A percentile compares a stretch with the other conserved stretches of the same genome.
phyloP scores from a whole-genome alignment of 2,113 vertebrate genomes.

The Phasianus colchicus region DNA sequence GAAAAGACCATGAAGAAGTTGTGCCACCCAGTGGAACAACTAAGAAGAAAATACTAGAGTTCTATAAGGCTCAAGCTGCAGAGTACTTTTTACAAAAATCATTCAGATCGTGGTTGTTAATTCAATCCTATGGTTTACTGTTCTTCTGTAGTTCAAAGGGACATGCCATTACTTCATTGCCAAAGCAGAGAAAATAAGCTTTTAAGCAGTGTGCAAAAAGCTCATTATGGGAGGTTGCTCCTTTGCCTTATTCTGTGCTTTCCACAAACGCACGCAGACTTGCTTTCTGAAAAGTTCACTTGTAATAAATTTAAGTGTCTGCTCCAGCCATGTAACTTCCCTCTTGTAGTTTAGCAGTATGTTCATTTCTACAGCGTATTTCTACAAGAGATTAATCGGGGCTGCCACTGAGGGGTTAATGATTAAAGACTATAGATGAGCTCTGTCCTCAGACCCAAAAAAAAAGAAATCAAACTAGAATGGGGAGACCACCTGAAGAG shows the following conservation, averaged over 20 bases:
- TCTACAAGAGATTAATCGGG: neutral
- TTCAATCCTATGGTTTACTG: neutral
- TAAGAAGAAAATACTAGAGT: constrained; percentile 38
- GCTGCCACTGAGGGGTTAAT: neutral
- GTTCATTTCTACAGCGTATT: neutral
- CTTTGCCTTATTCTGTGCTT: neutral
- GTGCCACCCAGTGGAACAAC: constrained; percentile 69
- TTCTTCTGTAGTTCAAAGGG: neutral
- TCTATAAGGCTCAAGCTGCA: neutral
- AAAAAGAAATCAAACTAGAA: neutral
- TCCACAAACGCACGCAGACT: neutral
- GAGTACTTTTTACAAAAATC: neutral
- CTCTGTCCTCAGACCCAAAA: neutral
- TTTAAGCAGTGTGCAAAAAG: neutral
- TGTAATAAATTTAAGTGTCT: neutral
- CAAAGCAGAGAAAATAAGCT: neutral
- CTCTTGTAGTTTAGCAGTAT: neutral
- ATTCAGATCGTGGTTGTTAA: neutral
- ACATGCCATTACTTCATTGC: neutral
- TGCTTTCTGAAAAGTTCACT: neutral
- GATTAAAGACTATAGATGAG: neutral
- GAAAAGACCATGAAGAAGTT: constrained; percentile 45
- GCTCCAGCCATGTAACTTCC: neutral
- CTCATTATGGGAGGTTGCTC: neutral
- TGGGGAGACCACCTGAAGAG: neutral